These are phyloP conservation scores for Scophthalmus maximus DNA, from an alignment of 2,113 vertebrate genomes.

Conservation along the genomic window DNA sequence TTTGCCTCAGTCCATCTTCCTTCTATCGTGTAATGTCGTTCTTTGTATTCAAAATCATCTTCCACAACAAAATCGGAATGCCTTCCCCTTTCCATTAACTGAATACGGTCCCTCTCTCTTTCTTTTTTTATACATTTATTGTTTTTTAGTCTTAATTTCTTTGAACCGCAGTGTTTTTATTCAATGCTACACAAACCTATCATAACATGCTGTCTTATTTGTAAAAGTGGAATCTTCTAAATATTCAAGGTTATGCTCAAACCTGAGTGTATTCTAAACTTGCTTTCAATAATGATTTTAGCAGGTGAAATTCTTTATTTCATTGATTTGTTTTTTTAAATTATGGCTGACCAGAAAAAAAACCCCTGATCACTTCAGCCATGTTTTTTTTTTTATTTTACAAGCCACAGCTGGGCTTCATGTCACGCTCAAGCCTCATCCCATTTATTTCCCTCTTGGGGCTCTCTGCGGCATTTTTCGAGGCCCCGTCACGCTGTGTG, in stretches of 20 bases:
- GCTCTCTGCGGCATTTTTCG: conserved; percentile 14
- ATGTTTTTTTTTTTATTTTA: conserved; percentile 58
- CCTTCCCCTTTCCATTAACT: too few relatives aligned
- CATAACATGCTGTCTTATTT: too few relatives aligned
- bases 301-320: background rate
- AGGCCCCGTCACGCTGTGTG: conserved; percentile 34
- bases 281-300: background rate
- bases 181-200: too few relatives aligned
- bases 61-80: too few relatives aligned
- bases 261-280: background rate
- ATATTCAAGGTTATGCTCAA: too few relatives aligned
- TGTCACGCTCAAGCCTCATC: conserved; percentile 48
- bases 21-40: too few relatives aligned
- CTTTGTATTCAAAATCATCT: too few relatives aligned
- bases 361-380: conserved; percentile 3
- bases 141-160: too few relatives aligned
- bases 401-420: conserved; percentile 56
- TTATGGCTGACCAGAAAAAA: background rate
- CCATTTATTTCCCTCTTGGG: conserved; percentile 51
- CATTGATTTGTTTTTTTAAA: background rate
- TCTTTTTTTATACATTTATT: background rate
- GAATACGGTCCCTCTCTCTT: background rate
- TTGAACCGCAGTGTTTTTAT: too few relatives aligned
- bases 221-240: background rate
- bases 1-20: too few relatives aligned